Conservation (phyloP, 2,113 vertebrate genomes). For the Notarius lentiginosus region DNA sequence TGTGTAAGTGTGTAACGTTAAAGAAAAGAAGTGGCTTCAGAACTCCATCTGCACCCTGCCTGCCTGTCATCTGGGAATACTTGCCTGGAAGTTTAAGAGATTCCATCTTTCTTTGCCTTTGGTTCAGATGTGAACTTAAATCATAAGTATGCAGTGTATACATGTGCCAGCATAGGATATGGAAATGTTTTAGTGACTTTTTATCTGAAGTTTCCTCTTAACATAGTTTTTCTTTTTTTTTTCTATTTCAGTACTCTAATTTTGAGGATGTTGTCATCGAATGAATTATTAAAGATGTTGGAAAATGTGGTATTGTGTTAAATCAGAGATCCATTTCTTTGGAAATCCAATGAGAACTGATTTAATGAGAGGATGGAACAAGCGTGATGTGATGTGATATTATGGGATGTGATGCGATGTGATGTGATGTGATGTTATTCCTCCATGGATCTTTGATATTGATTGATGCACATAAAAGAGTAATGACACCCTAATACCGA, state of each 20-base stretch:
- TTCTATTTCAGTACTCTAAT: slow-evolving; percentile 42
- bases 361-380: slow-evolving; percentile 43
- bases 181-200: slow-evolving; percentile 38
- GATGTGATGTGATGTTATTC: slow-evolving; percentile 39
- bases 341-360: slow-evolving; percentile 37
- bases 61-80: slow-evolving; percentile 51
- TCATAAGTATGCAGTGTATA: slow-evolving; percentile 49
- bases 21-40: slow-evolving; percentile 48
- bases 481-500: slow-evolving; percentile 70
- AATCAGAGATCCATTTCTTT: slow-evolving; percentile 46
- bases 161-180: slow-evolving; percentile 31
- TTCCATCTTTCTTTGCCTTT: slow-evolving; percentile 37
- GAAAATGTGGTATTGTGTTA: slow-evolving; percentile 20
- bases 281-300: slow-evolving; percentile 46
- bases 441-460: slow-evolving; percentile 56
- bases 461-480: slow-evolving; percentile 63
- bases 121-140: slow-evolving; percentile 51
- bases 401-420: slow-evolving; percentile 38
- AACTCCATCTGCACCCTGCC: slow-evolving; percentile 47
- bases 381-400: slow-evolving; percentile 38
- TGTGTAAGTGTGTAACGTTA: slow-evolving; percentile 10
- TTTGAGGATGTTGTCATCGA: slow-evolving; percentile 34
- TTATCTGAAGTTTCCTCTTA: slow-evolving; percentile 46
- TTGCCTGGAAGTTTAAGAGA: slow-evolving; percentile 45
- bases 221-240: not conserved